phyloP scores from a whole-genome alignment of 2,113 vertebrate genomes.

The Thymallus thymallus region DNA sequence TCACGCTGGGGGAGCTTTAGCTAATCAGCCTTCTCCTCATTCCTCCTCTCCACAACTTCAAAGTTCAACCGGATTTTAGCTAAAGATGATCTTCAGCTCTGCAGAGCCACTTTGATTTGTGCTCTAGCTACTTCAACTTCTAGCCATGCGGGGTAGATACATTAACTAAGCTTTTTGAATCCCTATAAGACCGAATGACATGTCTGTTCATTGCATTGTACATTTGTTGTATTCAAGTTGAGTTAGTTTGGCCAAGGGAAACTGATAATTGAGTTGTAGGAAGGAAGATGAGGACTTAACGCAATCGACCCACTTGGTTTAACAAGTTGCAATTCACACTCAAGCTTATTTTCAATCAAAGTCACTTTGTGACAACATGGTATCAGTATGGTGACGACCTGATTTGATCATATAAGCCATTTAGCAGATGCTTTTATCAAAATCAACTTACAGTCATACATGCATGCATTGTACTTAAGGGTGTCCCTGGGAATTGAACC shows the following conservation, averaged over 20 bases:
- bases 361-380: neutral
- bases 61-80: constrained; percentile 32
- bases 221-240: no score
- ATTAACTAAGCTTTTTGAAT: constrained; percentile 22
- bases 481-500: no score
- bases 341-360: neutral
- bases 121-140: no score
- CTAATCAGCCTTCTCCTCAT: constrained; percentile 12
- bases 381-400: neutral
- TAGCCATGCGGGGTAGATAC: constrained; percentile 28
- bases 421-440: no score
- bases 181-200: neutral
- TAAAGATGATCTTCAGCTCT: constrained; percentile 12
- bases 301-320: neutral
- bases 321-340: neutral
- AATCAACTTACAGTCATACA: no score
- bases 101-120: no score
- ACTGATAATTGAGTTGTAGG: no score
- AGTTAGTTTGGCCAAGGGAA: no score
- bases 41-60: constrained; percentile 1
- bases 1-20: constrained; percentile 36
- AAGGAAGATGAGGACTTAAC: no score
- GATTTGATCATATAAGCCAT: no score
- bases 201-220: neutral
- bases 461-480: no score